Percentiles rank a stretch among this genome's conserved stretches.
Evolutionary conservation across 1,140 invertebrate species (phyloP).

Genomic region (Zaprionus lachaisei): DNA sequence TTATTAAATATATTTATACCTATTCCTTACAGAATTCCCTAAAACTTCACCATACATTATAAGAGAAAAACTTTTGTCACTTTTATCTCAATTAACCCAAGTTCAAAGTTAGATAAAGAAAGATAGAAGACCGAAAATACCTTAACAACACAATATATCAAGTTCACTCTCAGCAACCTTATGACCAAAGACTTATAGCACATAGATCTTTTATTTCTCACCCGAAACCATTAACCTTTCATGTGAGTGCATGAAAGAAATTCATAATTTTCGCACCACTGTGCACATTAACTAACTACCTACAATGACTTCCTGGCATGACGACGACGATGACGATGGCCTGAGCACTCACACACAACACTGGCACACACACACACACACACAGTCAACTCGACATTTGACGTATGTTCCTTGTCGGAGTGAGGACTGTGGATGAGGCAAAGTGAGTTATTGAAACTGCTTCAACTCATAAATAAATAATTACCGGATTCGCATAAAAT

Average conservation of each 20-base stretch:
- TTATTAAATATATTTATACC: background rate
- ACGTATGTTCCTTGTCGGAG: constrained; percentile 39
- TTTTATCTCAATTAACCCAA: background rate
- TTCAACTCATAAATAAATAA: constrained; percentile 84
- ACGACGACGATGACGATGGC: constrained; percentile 43
- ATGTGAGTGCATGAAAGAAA: constrained; percentile 30
- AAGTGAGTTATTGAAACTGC: constrained; percentile 82
- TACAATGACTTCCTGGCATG: constrained; percentile 74
- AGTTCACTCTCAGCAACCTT: background rate
- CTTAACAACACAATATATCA: background rate
- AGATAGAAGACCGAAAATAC: background rate
- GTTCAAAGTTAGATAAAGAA: background rate
- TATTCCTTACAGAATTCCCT: background rate
- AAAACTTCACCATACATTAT: background rate
- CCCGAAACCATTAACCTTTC: constrained; percentile 26
- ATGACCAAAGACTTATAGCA: background rate
- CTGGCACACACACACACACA: constrained; percentile 19
- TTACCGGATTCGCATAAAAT: constrained; percentile 75
- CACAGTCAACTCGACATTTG: constrained; percentile 55
- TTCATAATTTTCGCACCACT: constrained; percentile 76
- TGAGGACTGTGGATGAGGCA: constrained; percentile 21
- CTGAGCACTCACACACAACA: constrained; percentile 21
- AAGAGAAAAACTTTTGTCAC: background rate
- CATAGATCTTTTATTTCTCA: background rate
- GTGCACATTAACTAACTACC: constrained; percentile 80